These are phyloP conservation scores for Arothron firmamentum DNA, from an alignment of 2,113 vertebrate species.

Conservation along the genomic window DNA sequence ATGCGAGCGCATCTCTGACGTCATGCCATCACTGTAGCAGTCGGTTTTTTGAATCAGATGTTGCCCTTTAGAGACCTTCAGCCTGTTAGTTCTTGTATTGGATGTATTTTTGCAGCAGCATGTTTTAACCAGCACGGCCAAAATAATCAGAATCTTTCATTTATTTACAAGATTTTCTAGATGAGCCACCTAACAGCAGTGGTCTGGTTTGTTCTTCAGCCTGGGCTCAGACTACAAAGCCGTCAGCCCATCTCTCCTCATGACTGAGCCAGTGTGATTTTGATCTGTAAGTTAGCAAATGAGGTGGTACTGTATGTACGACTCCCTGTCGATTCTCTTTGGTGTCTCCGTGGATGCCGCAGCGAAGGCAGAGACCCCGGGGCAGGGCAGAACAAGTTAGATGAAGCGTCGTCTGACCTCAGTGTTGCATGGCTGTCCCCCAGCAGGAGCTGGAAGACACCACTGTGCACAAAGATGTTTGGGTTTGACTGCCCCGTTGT, in stretches of 20 bases:
- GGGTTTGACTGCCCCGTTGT: constrained; percentile 4
- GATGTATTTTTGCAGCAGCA: too few species aligned
- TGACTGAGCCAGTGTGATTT: constrained; percentile 13
- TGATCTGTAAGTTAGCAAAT: constrained; percentile 21
- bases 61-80: too few species aligned
- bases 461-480: constrained; percentile 13
- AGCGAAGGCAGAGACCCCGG: constrained; percentile 9
- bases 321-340: constrained; percentile 12
- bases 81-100: too few species aligned
- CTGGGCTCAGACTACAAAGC: constrained; percentile 5
- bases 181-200: neutral
- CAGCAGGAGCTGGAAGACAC: constrained; percentile 32
- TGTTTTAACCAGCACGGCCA: too few species aligned
- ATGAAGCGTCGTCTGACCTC: constrained; percentile 39
- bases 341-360: constrained; percentile 3
- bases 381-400: constrained; percentile 20
- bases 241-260: constrained; percentile 1
- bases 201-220: neutral
- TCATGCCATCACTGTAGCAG: too few species aligned
- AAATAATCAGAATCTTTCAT: too few species aligned
- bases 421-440: constrained; percentile 37
- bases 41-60: too few species aligned
- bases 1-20: too few species aligned
- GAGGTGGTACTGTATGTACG: constrained; percentile 9
- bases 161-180: too few species aligned